These are phyloP conservation scores for Oriolus oriolus DNA, from an alignment of 2,113 vertebrate genomes.

Conservation along the genomic window DNA sequence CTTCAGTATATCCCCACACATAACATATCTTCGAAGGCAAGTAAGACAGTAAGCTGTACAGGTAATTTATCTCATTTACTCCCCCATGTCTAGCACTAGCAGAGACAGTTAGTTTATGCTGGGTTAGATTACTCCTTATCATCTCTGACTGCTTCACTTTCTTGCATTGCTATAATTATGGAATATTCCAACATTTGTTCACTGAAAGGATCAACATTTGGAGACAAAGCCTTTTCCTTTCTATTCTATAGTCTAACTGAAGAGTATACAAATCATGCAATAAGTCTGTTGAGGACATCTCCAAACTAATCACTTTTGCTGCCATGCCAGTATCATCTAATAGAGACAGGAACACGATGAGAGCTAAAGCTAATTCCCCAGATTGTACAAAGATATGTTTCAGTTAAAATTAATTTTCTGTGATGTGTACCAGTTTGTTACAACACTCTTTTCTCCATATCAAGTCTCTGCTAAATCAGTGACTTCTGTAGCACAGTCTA, in stretches of 20 bases:
- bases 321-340: neutral
- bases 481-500: neutral
- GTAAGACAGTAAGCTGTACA: neutral
- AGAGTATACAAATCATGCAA: rapidly evolving
- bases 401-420: neutral
- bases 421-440: neutral
- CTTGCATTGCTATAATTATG: neutral
- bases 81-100: neutral
- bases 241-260: neutral
- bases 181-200: neutral
- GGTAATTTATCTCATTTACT: neutral
- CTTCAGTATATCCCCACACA: neutral
- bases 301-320: neutral
- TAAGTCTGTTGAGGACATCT: neutral
- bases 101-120: neutral
- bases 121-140: neutral
- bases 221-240: neutral
- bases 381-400: neutral
- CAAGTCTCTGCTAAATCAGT: neutral
- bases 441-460: neutral
- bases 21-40: neutral
- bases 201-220: neutral
- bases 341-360: neutral
- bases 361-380: neutral
- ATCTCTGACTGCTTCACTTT: neutral